Conservation (phyloP, 2,797 vertebrate species). For the Petrocephalus schoutedeni region DNA sequence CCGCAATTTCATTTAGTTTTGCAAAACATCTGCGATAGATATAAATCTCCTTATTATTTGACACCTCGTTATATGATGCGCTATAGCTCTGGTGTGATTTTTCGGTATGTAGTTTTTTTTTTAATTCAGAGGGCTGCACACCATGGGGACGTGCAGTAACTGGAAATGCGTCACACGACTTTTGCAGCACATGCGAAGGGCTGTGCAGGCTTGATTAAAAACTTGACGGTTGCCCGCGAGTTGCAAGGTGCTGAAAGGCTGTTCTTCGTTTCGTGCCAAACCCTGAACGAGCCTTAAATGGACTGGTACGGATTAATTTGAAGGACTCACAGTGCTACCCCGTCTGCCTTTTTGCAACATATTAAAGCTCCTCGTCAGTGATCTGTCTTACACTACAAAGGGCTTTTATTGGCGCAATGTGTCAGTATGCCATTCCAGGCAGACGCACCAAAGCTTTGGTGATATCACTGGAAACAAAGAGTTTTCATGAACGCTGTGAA, state of each 20-base stretch:
- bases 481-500: no score
- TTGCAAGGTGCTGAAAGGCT: neutral
- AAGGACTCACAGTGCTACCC: neutral
- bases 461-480: no score
- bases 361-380: neutral
- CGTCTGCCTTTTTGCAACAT: neutral
- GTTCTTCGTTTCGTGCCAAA: neutral
- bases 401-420: neutral
- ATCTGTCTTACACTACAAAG: neutral
- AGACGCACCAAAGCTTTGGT: no score
- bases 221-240: neutral
- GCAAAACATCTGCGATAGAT: neutral
- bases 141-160: neutral
- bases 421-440: neutral
- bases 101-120: neutral
- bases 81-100: neutral
- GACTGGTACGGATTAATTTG: neutral
- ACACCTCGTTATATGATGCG: neutral
- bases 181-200: neutral
- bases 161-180: neutral
- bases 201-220: neutral
- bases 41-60: neutral
- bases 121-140: neutral
- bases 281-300: neutral
- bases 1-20: neutral